Base-by-base conservation (phyloP, 1,140 invertebrate species). In the Aphis gossypii region DNA sequence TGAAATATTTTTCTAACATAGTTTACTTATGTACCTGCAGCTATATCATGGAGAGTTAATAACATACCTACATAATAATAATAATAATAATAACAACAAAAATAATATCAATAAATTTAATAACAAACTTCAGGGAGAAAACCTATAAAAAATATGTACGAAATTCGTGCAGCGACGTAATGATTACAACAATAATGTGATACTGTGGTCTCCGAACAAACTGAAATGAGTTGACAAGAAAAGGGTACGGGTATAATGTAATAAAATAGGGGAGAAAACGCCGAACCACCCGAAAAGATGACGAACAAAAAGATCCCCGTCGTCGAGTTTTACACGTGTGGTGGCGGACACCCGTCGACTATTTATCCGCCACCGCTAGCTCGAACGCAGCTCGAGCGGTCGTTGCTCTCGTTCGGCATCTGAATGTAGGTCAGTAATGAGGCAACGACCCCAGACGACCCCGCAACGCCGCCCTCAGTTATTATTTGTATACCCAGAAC, bases 361-460 rank as follows among this genome's bases (percentile, higher is more conserved):
- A 30, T 56, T 21, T 93, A 86, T 93, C 92, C 82, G 68, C 89
- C 38, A 56, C 89, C 18, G 38, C 89, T 20, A 41, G 38, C 38
- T 90, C 89, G 56, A 90, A 46, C 48, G 41, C 92, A 30, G 82
- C 92, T 46, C 76, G 48, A 93, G 92, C 44, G 92, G 92, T 93
- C 92, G 92, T 93, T 93, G 92, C 92, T 86, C 92, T 93, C 92
- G 82, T 93, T 93, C 82, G 41, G 89, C 3, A 93, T 86, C 92
- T 93, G 48, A 93, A 93, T 93, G 92, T 93, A 93, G 92, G 92
- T 93, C 92, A 93, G 92, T 93, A 93, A 93, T 93, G 92, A 93
- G 92, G 92, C 92, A 93, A 93, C 92, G 92, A 93, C 92, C 92
- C 92, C 84, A 51, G 82, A 93, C 92, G 92, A 93, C 92, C 92